Conservation (phyloP, 2,888 invertebrate species). For the Camponotus fellah region DNA sequence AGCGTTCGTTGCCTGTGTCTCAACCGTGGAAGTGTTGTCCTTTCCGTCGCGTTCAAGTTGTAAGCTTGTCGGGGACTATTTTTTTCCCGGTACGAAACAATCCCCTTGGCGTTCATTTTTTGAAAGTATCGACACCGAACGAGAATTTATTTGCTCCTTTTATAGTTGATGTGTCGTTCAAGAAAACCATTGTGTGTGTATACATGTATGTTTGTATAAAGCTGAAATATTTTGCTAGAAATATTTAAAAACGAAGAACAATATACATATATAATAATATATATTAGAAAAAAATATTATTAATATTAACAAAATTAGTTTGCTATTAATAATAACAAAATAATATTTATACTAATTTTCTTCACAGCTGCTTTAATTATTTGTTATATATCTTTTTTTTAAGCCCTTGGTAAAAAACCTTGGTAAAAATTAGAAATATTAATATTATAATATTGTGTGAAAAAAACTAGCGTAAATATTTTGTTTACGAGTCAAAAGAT, state of each 20-base stretch:
- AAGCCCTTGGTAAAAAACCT: too few relatives aligned
- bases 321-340: too few relatives aligned
- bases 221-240: neutral
- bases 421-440: too few relatives aligned
- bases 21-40: constrained; percentile 73
- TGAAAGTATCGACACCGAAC: constrained; percentile 78
- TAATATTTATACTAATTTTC: too few relatives aligned
- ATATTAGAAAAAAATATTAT: too few relatives aligned
- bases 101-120: constrained; percentile 80
- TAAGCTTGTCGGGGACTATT: constrained; percentile 47
- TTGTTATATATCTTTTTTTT: too few relatives aligned
- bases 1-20: constrained; percentile 65
- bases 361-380: too few relatives aligned
- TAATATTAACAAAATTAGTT: too few relatives aligned
- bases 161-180: constrained; percentile 48
- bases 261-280: neutral
- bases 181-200: constrained; percentile 19
- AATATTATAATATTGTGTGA: neutral
- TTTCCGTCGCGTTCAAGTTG: neutral
- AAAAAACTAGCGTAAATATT: neutral
- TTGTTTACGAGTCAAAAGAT: neutral
- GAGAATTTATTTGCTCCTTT: constrained; percentile 58
- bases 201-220: neutral
- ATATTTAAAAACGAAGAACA: constrained; percentile 6
- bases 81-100: constrained; percentile 57